Conservation (phyloP, 2,113 vertebrate species). For the Nannospalax galili region DNA sequence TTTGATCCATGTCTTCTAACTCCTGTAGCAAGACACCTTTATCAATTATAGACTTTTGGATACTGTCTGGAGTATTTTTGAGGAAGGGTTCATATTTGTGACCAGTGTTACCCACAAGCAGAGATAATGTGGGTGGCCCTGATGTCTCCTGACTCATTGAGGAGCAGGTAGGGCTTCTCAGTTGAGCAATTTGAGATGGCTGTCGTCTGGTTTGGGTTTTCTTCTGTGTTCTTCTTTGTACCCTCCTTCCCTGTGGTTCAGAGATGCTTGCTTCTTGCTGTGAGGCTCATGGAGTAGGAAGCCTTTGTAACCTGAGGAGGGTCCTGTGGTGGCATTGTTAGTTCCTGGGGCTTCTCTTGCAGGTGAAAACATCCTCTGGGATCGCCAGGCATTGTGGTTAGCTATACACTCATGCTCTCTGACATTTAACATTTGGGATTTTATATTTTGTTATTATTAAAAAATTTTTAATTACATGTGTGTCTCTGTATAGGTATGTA, state of each 20-base stretch:
- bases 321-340: neutral
- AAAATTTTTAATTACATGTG: neutral
- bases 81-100: neutral
- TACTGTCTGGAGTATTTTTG: neutral
- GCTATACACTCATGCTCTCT: neutral
- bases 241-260: neutral
- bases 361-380: neutral
- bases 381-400: neutral
- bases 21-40: neutral
- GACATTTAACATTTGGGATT: neutral
- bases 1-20: no score
- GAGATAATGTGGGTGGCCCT: neutral
- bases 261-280: neutral
- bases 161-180: neutral
- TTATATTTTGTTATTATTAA: neutral
- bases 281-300: neutral
- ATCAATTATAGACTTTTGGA: neutral
- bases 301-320: neutral
- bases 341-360: neutral
- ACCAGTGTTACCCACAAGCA: neutral
- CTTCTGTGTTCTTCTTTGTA: neutral
- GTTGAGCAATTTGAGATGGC: neutral
- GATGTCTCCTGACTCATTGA: accelerated
- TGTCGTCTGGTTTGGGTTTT: neutral
- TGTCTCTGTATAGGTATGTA: neutral